Evolutionary conservation across 1,140 invertebrate species (phyloP).

Genomic region (Pseudachorutes palmiensis): DNA sequence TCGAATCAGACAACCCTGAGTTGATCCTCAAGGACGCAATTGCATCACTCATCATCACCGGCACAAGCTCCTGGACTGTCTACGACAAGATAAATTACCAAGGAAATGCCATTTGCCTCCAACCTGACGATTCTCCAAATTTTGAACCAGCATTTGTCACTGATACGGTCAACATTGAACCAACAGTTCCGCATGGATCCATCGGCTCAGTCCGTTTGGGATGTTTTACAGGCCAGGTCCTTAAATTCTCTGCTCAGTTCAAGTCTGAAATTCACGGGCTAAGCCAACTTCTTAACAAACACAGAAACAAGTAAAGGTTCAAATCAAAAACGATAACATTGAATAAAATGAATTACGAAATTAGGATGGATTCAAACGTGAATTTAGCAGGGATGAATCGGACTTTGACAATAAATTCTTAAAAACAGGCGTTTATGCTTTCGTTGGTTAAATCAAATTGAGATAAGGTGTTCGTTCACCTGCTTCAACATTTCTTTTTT

Average conservation of each 20-base stretch:
- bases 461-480: too few species aligned
- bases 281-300: too few species aligned
- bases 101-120: constrained; percentile 33
- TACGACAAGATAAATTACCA: constrained; percentile 23
- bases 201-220: constrained; percentile 26
- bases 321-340: too few species aligned
- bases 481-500: too few species aligned
- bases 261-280: too few species aligned
- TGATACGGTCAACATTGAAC: constrained; percentile 13
- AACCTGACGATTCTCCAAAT: neutral
- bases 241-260: neutral
- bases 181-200: constrained; percentile 14
- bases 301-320: too few species aligned
- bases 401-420: too few species aligned
- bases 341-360: too few species aligned
- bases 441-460: too few species aligned
- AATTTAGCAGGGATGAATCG: too few species aligned
- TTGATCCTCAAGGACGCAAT: constrained; percentile 10
- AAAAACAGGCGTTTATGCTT: too few species aligned
- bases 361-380: too few species aligned
- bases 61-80: constrained; percentile 25
- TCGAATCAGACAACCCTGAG: constrained; percentile 10
- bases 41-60: constrained; percentile 24
- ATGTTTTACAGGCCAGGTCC: constrained; percentile 13
- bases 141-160: constrained; percentile 19